These are phyloP conservation scores for Vollenhovia emeryi DNA, from an alignment of 1,140 invertebrate species.

Conservation along the genomic window DNA sequence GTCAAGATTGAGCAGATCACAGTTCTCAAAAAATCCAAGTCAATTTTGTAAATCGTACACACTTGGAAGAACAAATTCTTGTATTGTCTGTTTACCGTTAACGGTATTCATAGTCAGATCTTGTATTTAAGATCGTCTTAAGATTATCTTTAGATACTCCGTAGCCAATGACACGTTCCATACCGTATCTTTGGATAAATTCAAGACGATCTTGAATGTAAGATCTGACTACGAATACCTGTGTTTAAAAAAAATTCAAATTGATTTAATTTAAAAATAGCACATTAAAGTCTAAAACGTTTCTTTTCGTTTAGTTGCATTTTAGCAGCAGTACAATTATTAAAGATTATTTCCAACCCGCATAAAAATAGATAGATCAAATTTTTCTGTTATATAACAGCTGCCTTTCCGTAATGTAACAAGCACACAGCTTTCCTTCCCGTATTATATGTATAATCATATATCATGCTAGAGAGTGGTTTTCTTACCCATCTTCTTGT, in stretches of 20 bases:
- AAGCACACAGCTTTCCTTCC: background rate
- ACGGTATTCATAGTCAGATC: too few relatives aligned
- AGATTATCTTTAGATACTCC: too few relatives aligned
- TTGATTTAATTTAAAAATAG: background rate
- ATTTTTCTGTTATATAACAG: background rate
- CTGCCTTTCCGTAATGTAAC: too few relatives aligned
- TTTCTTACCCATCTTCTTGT: conserved; percentile 60
- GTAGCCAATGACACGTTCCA: too few relatives aligned
- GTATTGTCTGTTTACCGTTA: too few relatives aligned
- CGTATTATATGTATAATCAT: background rate
- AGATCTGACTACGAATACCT: too few relatives aligned
- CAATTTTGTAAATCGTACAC: background rate
- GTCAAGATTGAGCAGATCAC: background rate
- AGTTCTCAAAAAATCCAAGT: background rate
- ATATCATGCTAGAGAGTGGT: conserved; percentile 6
- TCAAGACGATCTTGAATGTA: too few relatives aligned
- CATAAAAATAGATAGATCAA: too few relatives aligned
- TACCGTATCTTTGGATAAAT: too few relatives aligned
- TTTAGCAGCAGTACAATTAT: background rate
- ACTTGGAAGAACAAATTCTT: background rate
- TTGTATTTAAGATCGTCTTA: too few relatives aligned
- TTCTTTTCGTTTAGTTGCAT: background rate
- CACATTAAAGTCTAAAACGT: background rate
- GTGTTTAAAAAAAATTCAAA: background rate
- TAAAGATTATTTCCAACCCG: background rate